These are phyloP conservation scores for Zosterops lateralis DNA, from an alignment of 2,113 vertebrate species.

Conservation along the genomic window DNA sequence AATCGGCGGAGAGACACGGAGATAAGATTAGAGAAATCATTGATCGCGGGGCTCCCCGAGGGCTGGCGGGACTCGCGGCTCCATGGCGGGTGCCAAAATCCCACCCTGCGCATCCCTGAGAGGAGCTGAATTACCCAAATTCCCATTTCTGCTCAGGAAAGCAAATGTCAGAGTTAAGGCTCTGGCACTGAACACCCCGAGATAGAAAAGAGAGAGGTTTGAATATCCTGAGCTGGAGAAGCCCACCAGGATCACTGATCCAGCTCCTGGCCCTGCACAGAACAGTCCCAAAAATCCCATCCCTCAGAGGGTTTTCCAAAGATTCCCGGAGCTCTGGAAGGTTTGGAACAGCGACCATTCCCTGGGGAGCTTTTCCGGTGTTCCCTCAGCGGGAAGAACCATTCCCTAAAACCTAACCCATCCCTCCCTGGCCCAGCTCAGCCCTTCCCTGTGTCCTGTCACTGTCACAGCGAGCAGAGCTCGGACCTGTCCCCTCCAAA, in stretches of 20 bases:
- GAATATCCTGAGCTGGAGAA: background rate
- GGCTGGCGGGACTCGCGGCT: background rate
- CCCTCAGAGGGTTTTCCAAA: background rate
- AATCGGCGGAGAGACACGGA: background rate
- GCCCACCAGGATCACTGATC: background rate
- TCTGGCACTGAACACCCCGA: background rate
- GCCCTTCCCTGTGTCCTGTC: background rate
- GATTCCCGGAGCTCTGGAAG: background rate
- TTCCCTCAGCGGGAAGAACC: background rate
- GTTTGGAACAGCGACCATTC: accelerated
- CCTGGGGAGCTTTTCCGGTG: background rate
- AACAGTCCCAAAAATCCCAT: background rate
- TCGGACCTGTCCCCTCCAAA: accelerated
- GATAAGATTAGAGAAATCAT: background rate
- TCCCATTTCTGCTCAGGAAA: background rate
- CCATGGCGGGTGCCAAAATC: background rate
- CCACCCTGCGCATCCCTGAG: background rate
- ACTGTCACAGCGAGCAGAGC: background rate
- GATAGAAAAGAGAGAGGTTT: background rate
- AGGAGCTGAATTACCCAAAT: background rate
- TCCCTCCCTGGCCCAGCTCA: background rate
- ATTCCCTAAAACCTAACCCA: background rate
- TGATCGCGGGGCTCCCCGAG: background rate
- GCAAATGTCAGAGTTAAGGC: too few relatives aligned
- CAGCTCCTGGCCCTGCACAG: background rate